These are phyloP conservation scores for Ephestia elutella DNA, from an alignment of 1,140 invertebrate genomes.

Conservation along the genomic window DNA sequence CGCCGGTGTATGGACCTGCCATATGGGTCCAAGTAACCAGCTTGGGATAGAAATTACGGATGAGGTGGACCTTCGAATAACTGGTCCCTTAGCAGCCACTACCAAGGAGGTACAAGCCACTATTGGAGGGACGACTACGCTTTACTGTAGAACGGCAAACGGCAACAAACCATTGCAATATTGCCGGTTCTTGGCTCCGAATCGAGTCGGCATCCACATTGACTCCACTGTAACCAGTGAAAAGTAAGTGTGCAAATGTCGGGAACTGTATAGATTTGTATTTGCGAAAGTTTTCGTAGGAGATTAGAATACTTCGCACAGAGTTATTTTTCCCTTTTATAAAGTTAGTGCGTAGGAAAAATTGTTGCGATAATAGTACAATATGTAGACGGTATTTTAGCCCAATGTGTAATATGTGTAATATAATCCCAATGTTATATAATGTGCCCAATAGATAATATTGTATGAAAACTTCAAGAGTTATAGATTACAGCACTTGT, in stretches of 20 bases:
- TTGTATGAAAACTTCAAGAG: no score
- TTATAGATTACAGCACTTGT: no score
- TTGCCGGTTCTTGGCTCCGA: slow-evolving; percentile 55
- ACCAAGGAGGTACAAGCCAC: slow-evolving; percentile 26
- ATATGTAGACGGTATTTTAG: no score
- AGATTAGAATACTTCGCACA: no score
- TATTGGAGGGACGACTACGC: slow-evolving; percentile 30
- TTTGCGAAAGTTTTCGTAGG: no score
- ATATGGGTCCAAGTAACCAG: slow-evolving; percentile 51
- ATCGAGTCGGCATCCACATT: slow-evolving; percentile 39
- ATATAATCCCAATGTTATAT: no score
- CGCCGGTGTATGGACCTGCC: slow-evolving; percentile 56
- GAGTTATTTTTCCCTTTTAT: no score
- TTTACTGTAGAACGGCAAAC: slow-evolving; percentile 57
- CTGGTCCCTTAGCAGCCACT: slow-evolving; percentile 55
- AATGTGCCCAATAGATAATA: no score
- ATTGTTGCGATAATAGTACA: no score
- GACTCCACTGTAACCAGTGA: slow-evolving; percentile 42
- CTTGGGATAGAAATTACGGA: slow-evolving; percentile 50
- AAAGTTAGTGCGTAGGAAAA: no score
- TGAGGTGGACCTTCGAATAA: slow-evolving; percentile 42
- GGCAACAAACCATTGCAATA: slow-evolving; percentile 51
- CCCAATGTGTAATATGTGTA: no score
- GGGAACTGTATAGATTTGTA: no score
- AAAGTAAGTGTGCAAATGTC: slow-evolving; percentile 41